phyloP scores from a whole-genome alignment of 2,888 invertebrate genomes.

The Plebejus anna region DNA sequence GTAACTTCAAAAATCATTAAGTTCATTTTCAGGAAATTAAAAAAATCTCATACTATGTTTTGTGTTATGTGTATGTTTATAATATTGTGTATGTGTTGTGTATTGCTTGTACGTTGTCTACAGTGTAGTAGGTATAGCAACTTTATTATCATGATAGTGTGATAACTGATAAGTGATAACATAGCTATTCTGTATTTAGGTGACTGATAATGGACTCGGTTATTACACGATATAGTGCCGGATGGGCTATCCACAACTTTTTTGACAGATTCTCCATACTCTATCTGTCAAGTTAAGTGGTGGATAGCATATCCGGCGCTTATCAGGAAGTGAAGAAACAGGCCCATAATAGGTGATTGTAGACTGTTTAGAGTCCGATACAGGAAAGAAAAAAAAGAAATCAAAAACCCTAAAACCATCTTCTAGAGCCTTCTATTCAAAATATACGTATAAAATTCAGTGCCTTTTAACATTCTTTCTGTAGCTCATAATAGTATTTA shows the following conservation, averaged over 20 bases:
- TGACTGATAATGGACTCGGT: constrained; percentile 5
- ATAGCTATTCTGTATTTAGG: not conserved
- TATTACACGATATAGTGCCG: not conserved
- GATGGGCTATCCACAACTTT: too few species aligned
- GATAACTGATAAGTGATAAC: not conserved
- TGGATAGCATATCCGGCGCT: too few species aligned
- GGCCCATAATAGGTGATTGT: not conserved
- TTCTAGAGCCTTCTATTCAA: too few species aligned
- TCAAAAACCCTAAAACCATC: not conserved
- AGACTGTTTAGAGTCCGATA: too few species aligned
- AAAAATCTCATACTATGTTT: not conserved
- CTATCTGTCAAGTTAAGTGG: too few species aligned
- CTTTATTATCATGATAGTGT: constrained; percentile 3
- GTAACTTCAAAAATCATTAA: not conserved
- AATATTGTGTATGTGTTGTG: too few species aligned
- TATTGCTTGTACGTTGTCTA: not conserved
- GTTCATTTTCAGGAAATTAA: not conserved
- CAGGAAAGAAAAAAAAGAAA: not conserved
- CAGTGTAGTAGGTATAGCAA: not conserved
- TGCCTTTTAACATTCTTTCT: not conserved
- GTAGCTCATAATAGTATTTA: not conserved
- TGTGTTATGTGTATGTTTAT: too few species aligned
- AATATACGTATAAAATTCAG: not conserved
- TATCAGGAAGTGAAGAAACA: too few species aligned
- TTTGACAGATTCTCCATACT: too few species aligned